Conservation (phyloP, 35 echinoderm and acorn worm genomes). For the Amphiura filiformis region DNA sequence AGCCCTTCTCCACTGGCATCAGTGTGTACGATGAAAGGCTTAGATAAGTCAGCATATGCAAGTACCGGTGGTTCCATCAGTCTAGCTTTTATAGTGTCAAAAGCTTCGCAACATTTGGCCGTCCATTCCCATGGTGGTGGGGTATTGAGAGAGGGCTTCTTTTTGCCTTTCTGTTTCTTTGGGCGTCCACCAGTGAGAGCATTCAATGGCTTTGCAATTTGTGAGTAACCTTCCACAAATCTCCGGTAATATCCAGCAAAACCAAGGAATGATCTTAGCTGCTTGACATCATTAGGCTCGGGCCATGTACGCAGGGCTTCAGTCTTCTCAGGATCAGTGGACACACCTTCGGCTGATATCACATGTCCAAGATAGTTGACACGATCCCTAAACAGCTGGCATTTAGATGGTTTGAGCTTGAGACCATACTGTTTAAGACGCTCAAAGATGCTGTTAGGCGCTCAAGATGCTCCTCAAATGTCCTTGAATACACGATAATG, state of each 20-base stretch:
- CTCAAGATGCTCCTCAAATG: slow-evolving; percentile 41
- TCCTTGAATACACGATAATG: background rate
- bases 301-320: slow-evolving; percentile 22
- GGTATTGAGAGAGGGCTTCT: background rate
- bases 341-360: background rate
- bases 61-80: slow-evolving; percentile 36
- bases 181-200: background rate
- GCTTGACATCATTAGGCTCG: slow-evolving; percentile 1
- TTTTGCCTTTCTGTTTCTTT: background rate
- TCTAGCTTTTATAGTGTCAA: background rate
- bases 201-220: slow-evolving; percentile 11
- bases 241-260: slow-evolving; percentile 52
- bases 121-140: background rate
- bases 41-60: slow-evolving; percentile 35
- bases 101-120: too few species aligned
- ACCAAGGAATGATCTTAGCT: slow-evolving; percentile 46
- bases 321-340: slow-evolving; percentile 27
- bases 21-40: slow-evolving; percentile 33
- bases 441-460: slow-evolving; percentile 15
- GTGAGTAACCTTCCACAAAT: slow-evolving; percentile 42
- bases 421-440: background rate
- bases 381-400: slow-evolving; percentile 17
- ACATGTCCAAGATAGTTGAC: slow-evolving; percentile 38
- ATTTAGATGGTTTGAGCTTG: slow-evolving; percentile 30
- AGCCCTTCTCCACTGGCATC: slow-evolving; percentile 39